phyloP scores from a whole-genome alignment of 2,113 vertebrate species.

The Cheilinus undulatus region DNA sequence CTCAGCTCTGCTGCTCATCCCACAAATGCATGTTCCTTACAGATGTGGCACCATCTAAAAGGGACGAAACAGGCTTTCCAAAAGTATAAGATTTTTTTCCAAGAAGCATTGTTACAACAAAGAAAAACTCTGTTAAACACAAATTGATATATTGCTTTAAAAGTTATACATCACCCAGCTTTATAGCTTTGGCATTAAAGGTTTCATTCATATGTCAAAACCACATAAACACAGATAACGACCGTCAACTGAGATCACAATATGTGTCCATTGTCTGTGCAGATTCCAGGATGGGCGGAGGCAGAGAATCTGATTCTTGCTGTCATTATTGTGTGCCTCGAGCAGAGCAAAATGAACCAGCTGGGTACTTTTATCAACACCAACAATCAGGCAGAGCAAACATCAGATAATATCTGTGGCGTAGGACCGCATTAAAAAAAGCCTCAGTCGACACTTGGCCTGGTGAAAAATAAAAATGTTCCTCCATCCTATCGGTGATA shows the following conservation, averaged over 20 bases:
- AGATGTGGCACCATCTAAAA: too few relatives aligned
- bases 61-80: too few relatives aligned
- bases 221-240: constrained; percentile 22
- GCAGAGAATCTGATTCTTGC: background rate
- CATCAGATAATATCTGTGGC: constrained; percentile 51
- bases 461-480: background rate
- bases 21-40: too few relatives aligned
- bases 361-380: constrained; percentile 32
- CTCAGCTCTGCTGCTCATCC: too few relatives aligned
- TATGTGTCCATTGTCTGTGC: constrained; percentile 13
- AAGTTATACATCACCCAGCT: too few relatives aligned
- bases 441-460: background rate
- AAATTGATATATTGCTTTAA: too few relatives aligned
- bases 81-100: too few relatives aligned
- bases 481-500: constrained; percentile 15
- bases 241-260: constrained; percentile 18
- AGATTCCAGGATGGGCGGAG: background rate
- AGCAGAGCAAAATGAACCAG: constrained; percentile 16
- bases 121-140: too few relatives aligned
- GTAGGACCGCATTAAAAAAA: constrained; percentile 26
- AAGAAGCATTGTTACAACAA: too few relatives aligned
- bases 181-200: too few relatives aligned
- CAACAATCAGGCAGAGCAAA: constrained; percentile 34
- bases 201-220: constrained; percentile 45
- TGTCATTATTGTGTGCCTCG: constrained; percentile 2